Evolutionary conservation across 2,888 invertebrate genomes (phyloP).

Genomic region (Drosophila diplacantha): DNA sequence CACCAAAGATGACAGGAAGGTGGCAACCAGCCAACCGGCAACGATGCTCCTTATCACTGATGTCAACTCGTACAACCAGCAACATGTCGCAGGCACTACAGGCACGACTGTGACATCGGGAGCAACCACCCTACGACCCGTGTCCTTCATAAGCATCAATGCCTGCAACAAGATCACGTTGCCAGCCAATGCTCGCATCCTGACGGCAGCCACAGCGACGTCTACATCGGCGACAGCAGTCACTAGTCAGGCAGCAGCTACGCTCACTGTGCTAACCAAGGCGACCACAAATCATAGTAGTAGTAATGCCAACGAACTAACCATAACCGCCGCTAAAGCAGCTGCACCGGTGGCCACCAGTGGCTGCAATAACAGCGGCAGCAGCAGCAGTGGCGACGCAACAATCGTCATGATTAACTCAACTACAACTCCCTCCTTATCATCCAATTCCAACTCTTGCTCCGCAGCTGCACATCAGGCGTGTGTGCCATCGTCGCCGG

Average conservation of each 20-base stretch:
- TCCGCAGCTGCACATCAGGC: conserved; percentile 66
- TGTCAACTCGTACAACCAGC: conserved; percentile 69
- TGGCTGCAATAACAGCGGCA: conserved; percentile 9
- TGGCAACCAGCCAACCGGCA: conserved; percentile 48
- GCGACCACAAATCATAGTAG: conserved; percentile 51
- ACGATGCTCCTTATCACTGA: conserved; percentile 75
- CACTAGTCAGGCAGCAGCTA: conserved; percentile 40
- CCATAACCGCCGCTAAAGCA: conserved; percentile 54
- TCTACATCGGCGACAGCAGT: conserved; percentile 46
- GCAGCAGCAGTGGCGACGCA: conserved; percentile 29
- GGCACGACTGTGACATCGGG: conserved; percentile 19
- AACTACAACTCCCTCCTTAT: conserved; percentile 22
- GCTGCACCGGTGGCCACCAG: conserved; percentile 39
- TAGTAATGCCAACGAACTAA: conserved; percentile 62
- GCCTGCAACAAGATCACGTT: conserved; percentile 73
- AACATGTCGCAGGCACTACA: conserved; percentile 34
- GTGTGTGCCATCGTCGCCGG: conserved; percentile 70
- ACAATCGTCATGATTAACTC: conserved; percentile 45
- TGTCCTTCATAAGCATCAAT: conserved; percentile 74
- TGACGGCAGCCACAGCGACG: conserved; percentile 58
- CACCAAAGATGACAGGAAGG: conserved; percentile 13
- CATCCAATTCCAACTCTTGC: conserved; percentile 37
- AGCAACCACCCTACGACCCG: conserved; percentile 65
- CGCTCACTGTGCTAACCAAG: conserved; percentile 46
- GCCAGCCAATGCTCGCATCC: conserved; percentile 72